A percentile compares a stretch with the other conserved stretches of the same genome.
Conservation (phyloP, 2,797 vertebrate genomes). For the Calcarius lapponicus region DNA sequence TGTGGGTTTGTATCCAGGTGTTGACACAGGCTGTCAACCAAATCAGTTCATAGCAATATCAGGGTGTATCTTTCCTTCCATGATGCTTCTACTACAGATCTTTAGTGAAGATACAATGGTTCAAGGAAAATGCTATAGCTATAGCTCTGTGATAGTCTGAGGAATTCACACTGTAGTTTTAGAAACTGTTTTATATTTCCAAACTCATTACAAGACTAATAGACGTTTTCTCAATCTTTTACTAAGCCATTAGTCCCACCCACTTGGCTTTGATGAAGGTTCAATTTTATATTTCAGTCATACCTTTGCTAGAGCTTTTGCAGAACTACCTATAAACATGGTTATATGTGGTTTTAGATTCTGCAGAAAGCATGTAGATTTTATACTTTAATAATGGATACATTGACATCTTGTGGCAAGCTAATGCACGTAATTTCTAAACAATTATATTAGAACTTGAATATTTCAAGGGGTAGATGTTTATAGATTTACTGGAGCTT, state of each 20-base stretch:
- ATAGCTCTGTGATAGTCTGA: background rate
- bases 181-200: background rate
- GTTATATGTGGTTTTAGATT: background rate
- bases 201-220: background rate
- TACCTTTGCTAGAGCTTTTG: background rate
- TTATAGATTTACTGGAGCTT: background rate
- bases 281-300: background rate
- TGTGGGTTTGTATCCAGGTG: background rate
- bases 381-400: background rate
- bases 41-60: background rate
- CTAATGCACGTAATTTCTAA: background rate
- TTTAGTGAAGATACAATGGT: background rate
- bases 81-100: background rate
- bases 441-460: background rate
- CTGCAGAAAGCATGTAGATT: background rate
- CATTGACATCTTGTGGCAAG: constrained; percentile 20
- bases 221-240: background rate
- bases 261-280: background rate
- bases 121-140: background rate
- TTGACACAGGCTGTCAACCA: background rate
- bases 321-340: background rate
- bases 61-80: background rate
- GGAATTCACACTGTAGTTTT: background rate
- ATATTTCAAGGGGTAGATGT: background rate
- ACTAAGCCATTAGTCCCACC: background rate